A percentile compares a stretch with the other conserved stretches of the same genome.
Evolutionary conservation across 2,888 invertebrate species (phyloP).

Genomic region (Epirrita christyi): DNA sequence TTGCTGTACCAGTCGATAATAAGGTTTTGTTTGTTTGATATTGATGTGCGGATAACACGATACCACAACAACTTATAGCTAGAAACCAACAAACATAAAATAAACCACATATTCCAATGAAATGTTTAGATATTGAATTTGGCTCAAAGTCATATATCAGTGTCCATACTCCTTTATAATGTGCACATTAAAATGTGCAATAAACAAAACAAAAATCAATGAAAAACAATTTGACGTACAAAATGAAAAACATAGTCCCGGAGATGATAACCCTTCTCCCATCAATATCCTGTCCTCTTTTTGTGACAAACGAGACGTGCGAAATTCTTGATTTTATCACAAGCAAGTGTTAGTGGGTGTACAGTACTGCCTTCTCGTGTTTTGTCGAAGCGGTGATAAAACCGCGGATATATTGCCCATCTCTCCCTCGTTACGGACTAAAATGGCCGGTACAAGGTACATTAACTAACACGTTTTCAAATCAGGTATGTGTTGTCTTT

Average conservation of each 20-base stretch:
- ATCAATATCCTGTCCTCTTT: not conserved
- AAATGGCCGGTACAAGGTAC: slow-evolving; percentile 36
- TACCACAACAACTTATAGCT: not conserved
- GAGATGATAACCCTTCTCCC: not conserved
- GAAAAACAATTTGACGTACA: not conserved
- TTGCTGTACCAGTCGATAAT: slow-evolving; percentile 22
- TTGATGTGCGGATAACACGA: slow-evolving; percentile 29
- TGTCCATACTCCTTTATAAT: too few relatives aligned
- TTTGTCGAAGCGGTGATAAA: slow-evolving; percentile 39
- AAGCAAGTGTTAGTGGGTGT: slow-evolving; percentile 38
- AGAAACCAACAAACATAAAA: not conserved
- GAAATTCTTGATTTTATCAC: slow-evolving; percentile 16
- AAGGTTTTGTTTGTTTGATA: slow-evolving; percentile 27
- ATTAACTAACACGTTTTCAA: slow-evolving; percentile 19
- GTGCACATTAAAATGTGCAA: too few relatives aligned
- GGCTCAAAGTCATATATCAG: too few relatives aligned
- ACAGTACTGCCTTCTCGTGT: slow-evolving; percentile 26
- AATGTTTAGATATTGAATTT: too few relatives aligned
- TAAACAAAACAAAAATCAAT: not conserved
- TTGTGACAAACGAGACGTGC: slow-evolving; percentile 3
- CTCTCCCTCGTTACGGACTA: slow-evolving; percentile 25
- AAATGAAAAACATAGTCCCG: not conserved
- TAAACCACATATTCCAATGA: too few relatives aligned
- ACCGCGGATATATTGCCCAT: slow-evolving; percentile 39
- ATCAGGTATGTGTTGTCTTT: slow-evolving; percentile 11